Percentiles rank a stretch among this genome's conserved stretches.
These are phyloP conservation scores for Drosophila baimaii DNA, from an alignment of 1,140 invertebrate genomes.

Conservation along the genomic window DNA sequence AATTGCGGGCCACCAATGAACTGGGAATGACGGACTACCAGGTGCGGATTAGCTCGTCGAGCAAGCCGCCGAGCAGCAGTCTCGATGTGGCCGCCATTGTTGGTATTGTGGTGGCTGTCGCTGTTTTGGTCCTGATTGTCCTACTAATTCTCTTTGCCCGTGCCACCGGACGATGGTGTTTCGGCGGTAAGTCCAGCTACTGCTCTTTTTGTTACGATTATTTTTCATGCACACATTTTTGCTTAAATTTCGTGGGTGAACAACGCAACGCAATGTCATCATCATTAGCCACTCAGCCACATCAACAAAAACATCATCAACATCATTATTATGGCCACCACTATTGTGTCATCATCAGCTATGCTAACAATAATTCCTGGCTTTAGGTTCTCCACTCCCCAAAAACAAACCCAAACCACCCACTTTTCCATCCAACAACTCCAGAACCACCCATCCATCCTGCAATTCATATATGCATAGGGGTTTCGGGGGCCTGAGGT, in stretches of 20 bases:
- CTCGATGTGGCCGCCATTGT: conserved; percentile 90
- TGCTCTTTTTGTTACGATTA: neutral
- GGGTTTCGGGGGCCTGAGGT: conserved; percentile 14
- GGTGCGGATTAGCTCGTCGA: conserved; percentile 87
- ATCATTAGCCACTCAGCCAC: conserved; percentile 44
- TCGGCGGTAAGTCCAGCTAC: conserved; percentile 88
- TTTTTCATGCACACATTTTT: conserved; percentile 33
- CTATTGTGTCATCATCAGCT: conserved; percentile 62
- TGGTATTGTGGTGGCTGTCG: conserved; percentile 89
- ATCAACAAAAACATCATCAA: conserved; percentile 37
- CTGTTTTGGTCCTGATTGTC: conserved; percentile 88
- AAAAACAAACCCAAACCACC: neutral
- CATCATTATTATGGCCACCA: conserved; percentile 49
- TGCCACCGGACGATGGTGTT: conserved; percentile 92
- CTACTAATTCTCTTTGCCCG: conserved; percentile 90
- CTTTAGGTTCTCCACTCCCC: conserved; percentile 39
- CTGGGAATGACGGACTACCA: conserved; percentile 87
- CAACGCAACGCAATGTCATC: conserved; percentile 45
- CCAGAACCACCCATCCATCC: conserved; percentile 28
- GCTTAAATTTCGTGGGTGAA: conserved; percentile 62
- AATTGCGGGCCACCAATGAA: conserved; percentile 87
- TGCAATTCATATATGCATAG: conserved; percentile 41
- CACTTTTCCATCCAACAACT: conserved; percentile 26
- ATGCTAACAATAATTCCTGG: conserved; percentile 78
- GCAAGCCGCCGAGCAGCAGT: conserved; percentile 86